Evolutionary conservation across 1,140 invertebrate genomes (phyloP), one percentile per base, ranked within the genome.

Genomic region (Lysiphlebus fabarum): DNA sequence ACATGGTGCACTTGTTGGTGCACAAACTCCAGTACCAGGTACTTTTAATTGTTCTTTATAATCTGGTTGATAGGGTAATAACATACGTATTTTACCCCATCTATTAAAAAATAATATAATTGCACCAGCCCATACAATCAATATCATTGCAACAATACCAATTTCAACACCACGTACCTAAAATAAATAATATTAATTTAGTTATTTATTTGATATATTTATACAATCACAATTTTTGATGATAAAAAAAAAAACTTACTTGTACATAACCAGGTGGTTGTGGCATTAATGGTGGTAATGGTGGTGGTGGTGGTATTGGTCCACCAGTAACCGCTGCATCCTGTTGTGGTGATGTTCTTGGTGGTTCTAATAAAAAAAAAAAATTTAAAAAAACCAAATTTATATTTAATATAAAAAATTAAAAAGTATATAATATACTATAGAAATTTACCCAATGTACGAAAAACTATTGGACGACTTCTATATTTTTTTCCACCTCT

Each of bases 71-170:
- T 95, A 95, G 1, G 92, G 92, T 63, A 94, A 80, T 58, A 95
- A 80, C 92, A 95, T 95, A 42, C 93, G 83, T 47, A 95, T 95
- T 81, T 95, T 95, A 11, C 92, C 92, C 92, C 92, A 94, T 40
- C 90, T 84, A 71, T 92, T 93, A 81, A 94, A 93, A 81, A 94
- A 95, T 5, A 95, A 78, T 1, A 88, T 89, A 68, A 95, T 93
- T 8, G 91, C 92, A 0, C 86, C 91, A 5, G 90, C 86, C 92
- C 92, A 95, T 8, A 94, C 86, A 59, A 92, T 82, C 42, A 95
- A 79, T 34, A 94, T 91, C 67, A 94, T 78, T 11, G 92, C 84
- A 11, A 95, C 92, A 64, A 95, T 91, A 41, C 90, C 89, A 53
- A 93, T 88, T 74, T 95, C 93, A 49, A 93, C 90, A 34, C 89